These are phyloP conservation scores for Cyrtorhinus lividipennis DNA, from an alignment of 1,140 invertebrate species.

Conservation along the genomic window DNA sequence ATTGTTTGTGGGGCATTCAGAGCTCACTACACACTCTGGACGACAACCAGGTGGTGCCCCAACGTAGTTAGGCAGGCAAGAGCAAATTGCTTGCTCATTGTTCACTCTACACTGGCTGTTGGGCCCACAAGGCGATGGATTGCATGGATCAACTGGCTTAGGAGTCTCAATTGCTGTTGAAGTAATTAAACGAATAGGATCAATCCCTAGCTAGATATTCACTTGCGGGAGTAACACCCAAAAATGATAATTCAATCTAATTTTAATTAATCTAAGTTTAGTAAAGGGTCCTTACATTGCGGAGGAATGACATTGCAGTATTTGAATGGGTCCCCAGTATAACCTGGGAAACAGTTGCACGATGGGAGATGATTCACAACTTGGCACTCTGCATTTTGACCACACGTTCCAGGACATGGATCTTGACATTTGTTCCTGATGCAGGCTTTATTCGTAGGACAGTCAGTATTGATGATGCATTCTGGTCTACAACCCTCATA, in stretches of 20 bases:
- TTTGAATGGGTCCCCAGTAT: slow-evolving; percentile 52
- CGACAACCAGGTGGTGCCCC: slow-evolving; percentile 35
- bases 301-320: slow-evolving; percentile 39
- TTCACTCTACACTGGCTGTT: slow-evolving; percentile 40
- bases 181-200: slow-evolving; percentile 27
- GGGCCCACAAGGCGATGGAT: slow-evolving; percentile 47
- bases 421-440: slow-evolving; percentile 52
- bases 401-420: slow-evolving; percentile 56
- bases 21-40: slow-evolving; percentile 35
- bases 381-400: slow-evolving; percentile 55
- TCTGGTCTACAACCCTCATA: slow-evolving; percentile 59
- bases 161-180: slow-evolving; percentile 21
- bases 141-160: slow-evolving; percentile 35
- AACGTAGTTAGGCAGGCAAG: slow-evolving; percentile 34
- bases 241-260: slow-evolving; percentile 26
- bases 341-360: slow-evolving; percentile 52
- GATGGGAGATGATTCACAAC: slow-evolving; percentile 54
- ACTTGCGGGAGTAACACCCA: not conserved
- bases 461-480: slow-evolving; percentile 54
- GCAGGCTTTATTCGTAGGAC: slow-evolving; percentile 49
- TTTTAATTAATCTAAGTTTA: slow-evolving; percentile 29
- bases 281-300: slow-evolving; percentile 28
- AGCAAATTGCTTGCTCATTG: slow-evolving; percentile 34
- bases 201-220: not conserved
- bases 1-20: slow-evolving; percentile 34